phyloP scores from a whole-genome alignment of 2,797 vertebrate genomes.

The Loris lydekkerianus region DNA sequence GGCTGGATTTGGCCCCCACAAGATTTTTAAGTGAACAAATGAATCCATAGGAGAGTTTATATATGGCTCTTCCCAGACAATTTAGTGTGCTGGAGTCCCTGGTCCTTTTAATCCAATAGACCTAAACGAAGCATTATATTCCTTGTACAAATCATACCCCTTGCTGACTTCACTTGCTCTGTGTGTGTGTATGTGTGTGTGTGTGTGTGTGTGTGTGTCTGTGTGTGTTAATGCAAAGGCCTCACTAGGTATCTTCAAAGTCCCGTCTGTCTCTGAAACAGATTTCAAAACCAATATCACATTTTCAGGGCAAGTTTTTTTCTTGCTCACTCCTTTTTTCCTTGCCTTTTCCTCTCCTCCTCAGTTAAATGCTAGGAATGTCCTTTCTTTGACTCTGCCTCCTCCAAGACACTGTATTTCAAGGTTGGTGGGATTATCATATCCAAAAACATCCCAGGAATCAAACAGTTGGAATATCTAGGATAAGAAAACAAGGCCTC shows the following conservation, averaged over 20 bases:
- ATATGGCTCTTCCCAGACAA: conserved; percentile 78
- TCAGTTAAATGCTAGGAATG: neutral
- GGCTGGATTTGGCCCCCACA: neutral
- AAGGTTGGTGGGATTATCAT: neutral
- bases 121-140: neutral
- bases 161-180: neutral
- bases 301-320: neutral
- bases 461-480: conserved; percentile 55
- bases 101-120: conserved; percentile 73
- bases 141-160: neutral
- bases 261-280: neutral
- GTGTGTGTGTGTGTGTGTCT: neutral
- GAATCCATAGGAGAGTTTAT: neutral
- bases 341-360: neutral
- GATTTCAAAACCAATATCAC: neutral
- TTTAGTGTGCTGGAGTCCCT: conserved; percentile 74
- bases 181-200: neutral
- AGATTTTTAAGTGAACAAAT: neutral
- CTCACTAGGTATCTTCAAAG: neutral
- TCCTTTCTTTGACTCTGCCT: neutral
- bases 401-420: conserved; percentile 6
- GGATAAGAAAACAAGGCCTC: conserved; percentile 63
- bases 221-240: neutral
- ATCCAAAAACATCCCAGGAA: neutral
- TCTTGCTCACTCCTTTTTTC: neutral